Evolutionary conservation across 2,113 vertebrate genomes (phyloP).

Genomic region (Cyanocitta stelleri): DNA sequence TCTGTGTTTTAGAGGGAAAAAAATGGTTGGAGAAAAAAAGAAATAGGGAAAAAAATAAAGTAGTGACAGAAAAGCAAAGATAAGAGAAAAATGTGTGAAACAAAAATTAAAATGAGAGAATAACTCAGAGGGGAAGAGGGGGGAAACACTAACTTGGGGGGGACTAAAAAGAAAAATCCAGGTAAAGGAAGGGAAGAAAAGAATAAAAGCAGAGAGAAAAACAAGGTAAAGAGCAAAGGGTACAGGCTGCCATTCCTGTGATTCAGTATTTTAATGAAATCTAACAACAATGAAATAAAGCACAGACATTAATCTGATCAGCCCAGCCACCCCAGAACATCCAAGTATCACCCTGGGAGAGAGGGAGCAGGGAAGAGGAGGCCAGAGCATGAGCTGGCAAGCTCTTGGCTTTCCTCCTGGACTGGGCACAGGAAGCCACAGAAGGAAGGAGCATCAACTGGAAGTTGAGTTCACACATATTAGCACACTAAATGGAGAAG

Average conservation of each 20-base stretch:
- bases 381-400: fast-evolving
- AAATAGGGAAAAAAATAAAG: background rate
- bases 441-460: background rate
- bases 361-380: background rate
- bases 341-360: background rate
- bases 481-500: constrained; percentile 23
- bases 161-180: background rate
- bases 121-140: background rate
- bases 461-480: background rate
- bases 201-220: background rate
- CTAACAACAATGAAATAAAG: background rate
- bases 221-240: background rate
- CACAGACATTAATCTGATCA: background rate
- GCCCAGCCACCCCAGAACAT: background rate
- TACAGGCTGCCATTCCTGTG: background rate
- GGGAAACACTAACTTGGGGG: background rate
- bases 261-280: background rate
- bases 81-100: background rate
- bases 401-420: background rate
- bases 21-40: background rate
- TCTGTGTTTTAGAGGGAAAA: background rate
- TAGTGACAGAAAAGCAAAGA: background rate
- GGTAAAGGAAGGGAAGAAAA: background rate
- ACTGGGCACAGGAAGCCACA: background rate
- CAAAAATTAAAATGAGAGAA: background rate